Base-by-base conservation (phyloP, 2,113 vertebrate species). In the Stigmatopora argus region DNA sequence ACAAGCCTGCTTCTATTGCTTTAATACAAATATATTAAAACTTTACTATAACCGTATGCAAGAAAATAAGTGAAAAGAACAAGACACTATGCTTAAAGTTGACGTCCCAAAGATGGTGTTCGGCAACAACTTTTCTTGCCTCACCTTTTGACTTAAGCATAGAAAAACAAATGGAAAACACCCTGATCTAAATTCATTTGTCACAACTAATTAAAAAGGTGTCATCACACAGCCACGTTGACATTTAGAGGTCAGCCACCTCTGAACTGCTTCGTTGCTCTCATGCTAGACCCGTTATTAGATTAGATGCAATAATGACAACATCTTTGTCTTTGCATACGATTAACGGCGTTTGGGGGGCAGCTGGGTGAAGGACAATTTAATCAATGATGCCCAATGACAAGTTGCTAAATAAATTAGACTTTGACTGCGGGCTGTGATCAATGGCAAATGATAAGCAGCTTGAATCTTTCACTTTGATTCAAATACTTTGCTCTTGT, bases 361-460 rank as follows among this genome's bases (percentile, higher is more conserved):
- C n/a, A 21, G 10, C 9, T n/a, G 48, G 18, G 48, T 90, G 86
- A 92, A 92, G 91, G 94, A 96, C 92, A 81, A 92, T 90, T 92
- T 89, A 94, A 94, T 97, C 94, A 91, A 98, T 97, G 89, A 88
- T 84, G 90, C 90, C 88, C 93, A 96, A 95, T 94, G 94, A 96
- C 95, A 96, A 92, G 91, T 95, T 95, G 90, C 94, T 97, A 97
- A 97, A 96, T 96, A 93, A 96, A 96, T 97, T 94, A 97, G 94
- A 94, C 88, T 92, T 92, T 85, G 88, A 74, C 85, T 83, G 3
- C 89, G 88, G 85, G 35, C 84, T 90, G 86, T 83, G 86, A 96
- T 98, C 95, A 89, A 95, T 97, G 89, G 80, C 88, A 77, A 65
- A 64, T 57, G 26, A 44, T 61, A 61, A 38, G 18, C 9, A 26